These are phyloP conservation scores for Uloborus plumipes DNA, from an alignment of 2,888 invertebrate genomes.

Conservation along the genomic window DNA sequence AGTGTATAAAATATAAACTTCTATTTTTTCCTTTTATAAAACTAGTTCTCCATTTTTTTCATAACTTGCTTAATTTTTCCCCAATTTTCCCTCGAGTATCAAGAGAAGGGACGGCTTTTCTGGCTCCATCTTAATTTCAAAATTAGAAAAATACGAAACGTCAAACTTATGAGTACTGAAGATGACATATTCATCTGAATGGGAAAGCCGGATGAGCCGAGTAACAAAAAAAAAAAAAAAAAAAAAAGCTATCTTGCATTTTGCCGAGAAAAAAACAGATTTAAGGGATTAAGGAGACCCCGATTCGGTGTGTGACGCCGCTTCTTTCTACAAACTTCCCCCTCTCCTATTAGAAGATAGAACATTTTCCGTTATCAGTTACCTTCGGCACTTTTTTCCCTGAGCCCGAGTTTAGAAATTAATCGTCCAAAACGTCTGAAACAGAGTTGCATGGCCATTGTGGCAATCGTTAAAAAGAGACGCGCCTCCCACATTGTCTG, in stretches of 20 bases:
- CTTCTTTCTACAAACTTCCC: not conserved
- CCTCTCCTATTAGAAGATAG: not conserved
- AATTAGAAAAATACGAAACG: too few species aligned
- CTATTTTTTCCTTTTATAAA: too few species aligned
- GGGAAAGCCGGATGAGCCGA: conserved; percentile 8
- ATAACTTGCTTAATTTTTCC: too few species aligned
- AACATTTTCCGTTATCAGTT: conserved; percentile 3
- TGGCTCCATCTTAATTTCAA: too few species aligned
- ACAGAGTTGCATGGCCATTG: not conserved
- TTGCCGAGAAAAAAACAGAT: not conserved
- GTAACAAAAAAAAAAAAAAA: conserved; percentile 4
- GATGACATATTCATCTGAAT: not conserved
- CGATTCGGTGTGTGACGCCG: conserved; percentile 16
- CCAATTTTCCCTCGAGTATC: too few species aligned
- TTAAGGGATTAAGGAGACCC: conserved; percentile 21
- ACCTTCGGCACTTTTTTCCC: not conserved
- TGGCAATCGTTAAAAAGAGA: too few species aligned
- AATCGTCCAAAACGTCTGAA: conserved; percentile 5
- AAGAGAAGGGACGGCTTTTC: too few species aligned
- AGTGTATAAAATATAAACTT: too few species aligned
- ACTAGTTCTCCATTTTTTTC: too few species aligned
- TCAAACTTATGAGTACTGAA: too few species aligned
- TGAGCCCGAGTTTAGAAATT: not conserved
- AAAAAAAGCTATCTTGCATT: not conserved
- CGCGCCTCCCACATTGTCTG: not conserved